phyloP scores from a whole-genome alignment of 1,140 invertebrate genomes.

The Saccostrea cuccullata region DNA sequence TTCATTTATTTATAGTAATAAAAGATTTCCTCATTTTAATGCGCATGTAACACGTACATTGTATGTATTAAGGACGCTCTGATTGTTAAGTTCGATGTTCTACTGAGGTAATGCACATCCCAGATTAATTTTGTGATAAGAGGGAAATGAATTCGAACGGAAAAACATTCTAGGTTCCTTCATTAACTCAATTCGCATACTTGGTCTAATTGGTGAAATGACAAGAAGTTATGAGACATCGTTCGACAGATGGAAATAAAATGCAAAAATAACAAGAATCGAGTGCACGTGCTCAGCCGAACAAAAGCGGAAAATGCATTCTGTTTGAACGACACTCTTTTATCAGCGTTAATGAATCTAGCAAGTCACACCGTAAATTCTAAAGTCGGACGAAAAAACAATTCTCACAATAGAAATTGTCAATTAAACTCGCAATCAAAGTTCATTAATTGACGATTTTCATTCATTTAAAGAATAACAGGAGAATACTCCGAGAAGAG shows the following conservation, averaged over 20 bases:
- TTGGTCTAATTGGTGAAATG: background rate
- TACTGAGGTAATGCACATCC: background rate
- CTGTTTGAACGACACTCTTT: background rate
- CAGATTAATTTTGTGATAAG: background rate
- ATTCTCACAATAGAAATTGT: background rate
- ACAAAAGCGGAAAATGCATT: background rate
- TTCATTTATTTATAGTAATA: too few species aligned
- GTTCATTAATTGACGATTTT: slow-evolving; percentile 31
- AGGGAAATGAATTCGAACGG: slow-evolving; percentile 15
- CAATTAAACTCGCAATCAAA: slow-evolving; percentile 33
- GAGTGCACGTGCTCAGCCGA: background rate
- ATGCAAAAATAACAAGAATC: slow-evolving; percentile 15
- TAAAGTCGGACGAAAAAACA: background rate
- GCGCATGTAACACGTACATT: too few species aligned
- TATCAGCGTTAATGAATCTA: slow-evolving; percentile 7
- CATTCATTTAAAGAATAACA: slow-evolving; percentile 19
- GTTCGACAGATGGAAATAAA: slow-evolving; percentile 23
- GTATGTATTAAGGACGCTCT: background rate
- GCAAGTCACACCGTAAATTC: background rate
- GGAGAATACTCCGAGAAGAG: background rate
- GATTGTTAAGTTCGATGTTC: background rate
- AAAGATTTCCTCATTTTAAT: too few species aligned
- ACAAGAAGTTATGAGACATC: slow-evolving; percentile 1
- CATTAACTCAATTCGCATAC: slow-evolving; percentile 17
- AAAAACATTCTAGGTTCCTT: background rate